Conservation (phyloP, 2,888 invertebrate genomes). For the Parelbella ahira region DNA sequence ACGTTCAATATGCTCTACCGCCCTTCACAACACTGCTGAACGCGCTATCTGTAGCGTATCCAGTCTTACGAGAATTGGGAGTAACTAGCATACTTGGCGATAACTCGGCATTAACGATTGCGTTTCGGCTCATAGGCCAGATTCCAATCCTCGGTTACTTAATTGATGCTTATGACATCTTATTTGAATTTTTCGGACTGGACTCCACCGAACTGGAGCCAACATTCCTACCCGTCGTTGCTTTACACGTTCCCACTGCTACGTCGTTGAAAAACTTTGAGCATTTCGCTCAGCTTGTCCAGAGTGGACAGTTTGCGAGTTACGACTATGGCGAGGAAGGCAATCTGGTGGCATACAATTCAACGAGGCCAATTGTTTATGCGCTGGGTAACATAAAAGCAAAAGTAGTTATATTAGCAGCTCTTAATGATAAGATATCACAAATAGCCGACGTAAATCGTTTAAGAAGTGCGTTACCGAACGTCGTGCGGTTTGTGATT, state of each 20-base stretch:
- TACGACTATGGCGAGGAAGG: conserved; percentile 32
- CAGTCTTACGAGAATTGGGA: not conserved
- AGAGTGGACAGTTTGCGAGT: not conserved
- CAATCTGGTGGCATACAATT: conserved; percentile 25
- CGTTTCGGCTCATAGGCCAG: conserved; percentile 2
- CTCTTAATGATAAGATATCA: conserved; percentile 28
- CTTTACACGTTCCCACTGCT: not conserved
- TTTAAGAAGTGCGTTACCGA: conserved; percentile 8
- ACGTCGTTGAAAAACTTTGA: not conserved
- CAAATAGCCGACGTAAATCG: conserved; percentile 21
- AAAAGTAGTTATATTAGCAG: conserved; percentile 27
- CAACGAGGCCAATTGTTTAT: conserved; percentile 28
- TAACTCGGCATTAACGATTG: not conserved
- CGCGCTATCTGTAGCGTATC: conserved; percentile 31
- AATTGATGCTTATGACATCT: not conserved
- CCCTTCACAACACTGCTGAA: conserved; percentile 38
- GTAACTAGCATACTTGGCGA: conserved; percentile 1
- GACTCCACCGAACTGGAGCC: conserved; percentile 17
- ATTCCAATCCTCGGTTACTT: conserved; percentile 2
- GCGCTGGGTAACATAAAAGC: conserved; percentile 27
- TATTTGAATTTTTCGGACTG: not conserved
- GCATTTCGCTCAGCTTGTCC: conserved; percentile 12
- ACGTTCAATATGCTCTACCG: conserved; percentile 48
- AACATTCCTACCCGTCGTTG: conserved; percentile 5
- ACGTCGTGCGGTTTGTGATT: conserved; percentile 24